phyloP scores from a whole-genome alignment of 2,113 vertebrate genomes.

The Actinemys pallida region DNA sequence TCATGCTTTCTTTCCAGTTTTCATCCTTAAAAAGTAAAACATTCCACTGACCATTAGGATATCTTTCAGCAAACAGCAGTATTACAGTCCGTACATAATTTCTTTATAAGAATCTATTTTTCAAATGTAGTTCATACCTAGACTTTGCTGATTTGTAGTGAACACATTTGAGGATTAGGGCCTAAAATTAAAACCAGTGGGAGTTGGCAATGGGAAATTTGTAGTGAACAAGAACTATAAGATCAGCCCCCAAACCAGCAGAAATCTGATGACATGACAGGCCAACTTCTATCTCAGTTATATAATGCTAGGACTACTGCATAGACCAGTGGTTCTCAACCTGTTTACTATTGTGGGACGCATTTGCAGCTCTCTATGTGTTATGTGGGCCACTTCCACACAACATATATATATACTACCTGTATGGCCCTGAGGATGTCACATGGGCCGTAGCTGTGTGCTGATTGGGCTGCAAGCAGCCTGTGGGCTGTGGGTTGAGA shows the following conservation, averaged over 20 bases:
- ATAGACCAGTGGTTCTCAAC: background rate
- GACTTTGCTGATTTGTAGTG: slow-evolving; percentile 26
- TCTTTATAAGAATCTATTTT: slow-evolving; percentile 36
- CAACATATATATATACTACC: no score
- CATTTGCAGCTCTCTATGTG: no score
- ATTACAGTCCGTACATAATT: slow-evolving; percentile 6
- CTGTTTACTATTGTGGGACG: no score
- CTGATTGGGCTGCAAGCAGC: no score
- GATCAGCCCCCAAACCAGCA: background rate
- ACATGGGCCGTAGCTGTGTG: no score
- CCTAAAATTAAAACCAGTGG: background rate
- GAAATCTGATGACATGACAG: slow-evolving; percentile 2
- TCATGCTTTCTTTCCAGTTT: slow-evolving; percentile 28
- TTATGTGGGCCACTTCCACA: no score
- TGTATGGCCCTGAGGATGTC: no score
- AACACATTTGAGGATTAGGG: slow-evolving; percentile 28
- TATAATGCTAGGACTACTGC: slow-evolving; percentile 48
- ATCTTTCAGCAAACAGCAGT: slow-evolving; percentile 14
- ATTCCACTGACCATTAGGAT: background rate
- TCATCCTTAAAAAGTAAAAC: slow-evolving; percentile 62
- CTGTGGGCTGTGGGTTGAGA: no score
- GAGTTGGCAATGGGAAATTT: background rate
- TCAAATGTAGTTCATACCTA: slow-evolving; percentile 22
- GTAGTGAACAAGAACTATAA: background rate
- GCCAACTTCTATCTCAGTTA: slow-evolving; percentile 38